These are phyloP conservation scores for Liopterus haemorrhoidalis DNA, from an alignment of 2,888 invertebrate species.

Conservation along the genomic window DNA sequence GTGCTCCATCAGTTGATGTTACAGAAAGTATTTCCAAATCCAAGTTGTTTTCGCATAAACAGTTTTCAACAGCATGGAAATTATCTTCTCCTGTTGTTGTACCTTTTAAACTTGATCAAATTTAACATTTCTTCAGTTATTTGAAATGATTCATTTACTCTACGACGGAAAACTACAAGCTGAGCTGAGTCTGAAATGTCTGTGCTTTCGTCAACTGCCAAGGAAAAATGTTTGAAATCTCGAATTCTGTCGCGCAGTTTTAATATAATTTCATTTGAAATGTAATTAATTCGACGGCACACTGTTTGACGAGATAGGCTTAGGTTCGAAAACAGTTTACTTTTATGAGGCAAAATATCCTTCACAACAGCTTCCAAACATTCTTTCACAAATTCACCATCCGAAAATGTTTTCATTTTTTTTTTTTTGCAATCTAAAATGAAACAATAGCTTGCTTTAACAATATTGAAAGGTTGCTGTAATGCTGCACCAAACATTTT, in stretches of 20 bases:
- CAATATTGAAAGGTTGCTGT: constrained; percentile 26
- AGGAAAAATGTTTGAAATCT: constrained; percentile 26
- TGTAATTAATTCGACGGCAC: constrained; percentile 22
- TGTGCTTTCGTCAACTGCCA: constrained; percentile 14
- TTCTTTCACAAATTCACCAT: constrained; percentile 25
- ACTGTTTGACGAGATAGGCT: constrained; percentile 24
- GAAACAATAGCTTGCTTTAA: constrained; percentile 27
- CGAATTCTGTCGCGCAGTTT: constrained; percentile 23
- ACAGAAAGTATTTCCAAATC: constrained; percentile 23
- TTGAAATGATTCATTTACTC: constrained; percentile 18
- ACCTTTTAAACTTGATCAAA: constrained; percentile 24
- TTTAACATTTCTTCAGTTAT: constrained; percentile 25
- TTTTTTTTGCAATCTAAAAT: constrained; percentile 23
- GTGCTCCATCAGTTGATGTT: constrained; percentile 18
- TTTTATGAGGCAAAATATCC: constrained; percentile 24
- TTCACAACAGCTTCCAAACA: constrained; percentile 26
- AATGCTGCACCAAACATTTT: constrained; percentile 25
- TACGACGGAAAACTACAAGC: constrained; percentile 19
- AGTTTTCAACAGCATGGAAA: constrained; percentile 23
- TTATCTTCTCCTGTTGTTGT: constrained; percentile 27
- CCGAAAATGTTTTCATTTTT: constrained; percentile 24
- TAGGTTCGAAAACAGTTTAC: constrained; percentile 24
- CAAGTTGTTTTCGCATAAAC: constrained; percentile 23
- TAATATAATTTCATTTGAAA: constrained; percentile 20
- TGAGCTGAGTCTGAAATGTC: constrained; percentile 21